Evolutionary conservation across 2,797 vertebrate genomes (phyloP).

Genomic region (Alouatta caraya): DNA sequence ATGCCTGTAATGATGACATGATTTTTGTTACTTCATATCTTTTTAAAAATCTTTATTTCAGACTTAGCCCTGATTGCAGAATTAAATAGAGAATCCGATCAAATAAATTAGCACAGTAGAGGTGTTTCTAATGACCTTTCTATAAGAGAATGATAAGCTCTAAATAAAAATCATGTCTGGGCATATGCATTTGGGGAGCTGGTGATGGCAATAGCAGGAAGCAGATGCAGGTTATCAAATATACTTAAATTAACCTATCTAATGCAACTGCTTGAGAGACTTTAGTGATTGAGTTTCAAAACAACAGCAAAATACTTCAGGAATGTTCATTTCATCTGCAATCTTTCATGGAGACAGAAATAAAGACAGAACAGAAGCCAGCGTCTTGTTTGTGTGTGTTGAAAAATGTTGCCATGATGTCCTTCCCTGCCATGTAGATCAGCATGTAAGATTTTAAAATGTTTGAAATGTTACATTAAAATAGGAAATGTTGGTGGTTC

Average conservation of each 20-base stretch:
- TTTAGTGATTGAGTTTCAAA: neutral
- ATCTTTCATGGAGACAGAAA: neutral
- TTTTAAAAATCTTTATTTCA: neutral
- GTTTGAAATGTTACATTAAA: constrained; percentile 36
- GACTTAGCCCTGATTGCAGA: neutral
- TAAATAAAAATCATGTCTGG: neutral
- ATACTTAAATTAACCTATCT: neutral
- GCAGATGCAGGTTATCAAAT: neutral
- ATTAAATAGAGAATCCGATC: neutral
- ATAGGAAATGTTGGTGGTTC: neutral
- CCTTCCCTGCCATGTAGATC: neutral
- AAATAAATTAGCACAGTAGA: neutral
- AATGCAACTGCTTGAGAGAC: neutral
- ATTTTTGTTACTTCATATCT: neutral
- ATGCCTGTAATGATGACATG: neutral
- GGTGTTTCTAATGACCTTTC: neutral
- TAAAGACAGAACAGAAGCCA: neutral
- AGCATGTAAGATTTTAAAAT: neutral
- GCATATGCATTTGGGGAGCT: neutral
- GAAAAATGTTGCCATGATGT: neutral
- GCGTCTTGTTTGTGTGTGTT: neutral
- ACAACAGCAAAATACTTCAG: neutral
- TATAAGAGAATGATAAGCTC: neutral
- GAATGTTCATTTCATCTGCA: neutral
- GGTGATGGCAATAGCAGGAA: neutral